Evolutionary conservation across 2,888 invertebrate genomes (phyloP).

Genomic region (Eremobia ochroleuca): DNA sequence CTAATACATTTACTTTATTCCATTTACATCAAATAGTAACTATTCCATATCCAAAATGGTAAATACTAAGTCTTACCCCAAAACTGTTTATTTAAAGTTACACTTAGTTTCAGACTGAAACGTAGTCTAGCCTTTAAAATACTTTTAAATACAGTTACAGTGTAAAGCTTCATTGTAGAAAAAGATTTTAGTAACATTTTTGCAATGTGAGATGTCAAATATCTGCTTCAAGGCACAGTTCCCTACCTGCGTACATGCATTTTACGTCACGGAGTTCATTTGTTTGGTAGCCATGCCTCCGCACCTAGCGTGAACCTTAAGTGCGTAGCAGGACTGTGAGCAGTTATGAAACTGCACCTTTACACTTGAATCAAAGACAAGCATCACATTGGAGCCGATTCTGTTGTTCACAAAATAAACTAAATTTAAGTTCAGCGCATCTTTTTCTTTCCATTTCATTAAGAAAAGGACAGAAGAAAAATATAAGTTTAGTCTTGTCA

Average conservation of each 20-base stretch:
- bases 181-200: constrained; percentile 24
- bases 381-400: constrained; percentile 3
- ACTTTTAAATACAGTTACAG: constrained; percentile 52
- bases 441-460: too few relatives aligned
- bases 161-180: constrained; percentile 51
- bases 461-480: too few relatives aligned
- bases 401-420: too few relatives aligned
- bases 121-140: constrained; percentile 50
- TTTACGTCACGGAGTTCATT: neutral
- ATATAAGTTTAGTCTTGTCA: too few relatives aligned
- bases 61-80: constrained; percentile 74
- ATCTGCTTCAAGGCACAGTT: neutral
- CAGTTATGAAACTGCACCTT: neutral
- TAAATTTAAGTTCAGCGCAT: too few relatives aligned
- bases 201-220: constrained; percentile 17
- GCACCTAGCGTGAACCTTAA: neutral
- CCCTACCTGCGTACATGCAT: neutral
- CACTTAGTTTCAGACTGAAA: constrained; percentile 47
- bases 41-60: constrained; percentile 81
- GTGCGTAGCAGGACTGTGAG: neutral
- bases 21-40: constrained; percentile 87
- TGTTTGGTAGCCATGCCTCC: neutral
- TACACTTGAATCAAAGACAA: constrained; percentile 10
- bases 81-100: constrained; percentile 55
- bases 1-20: constrained; percentile 86